Conservation (phyloP, 2,888 invertebrate species). For the Empis stercorea region DNA sequence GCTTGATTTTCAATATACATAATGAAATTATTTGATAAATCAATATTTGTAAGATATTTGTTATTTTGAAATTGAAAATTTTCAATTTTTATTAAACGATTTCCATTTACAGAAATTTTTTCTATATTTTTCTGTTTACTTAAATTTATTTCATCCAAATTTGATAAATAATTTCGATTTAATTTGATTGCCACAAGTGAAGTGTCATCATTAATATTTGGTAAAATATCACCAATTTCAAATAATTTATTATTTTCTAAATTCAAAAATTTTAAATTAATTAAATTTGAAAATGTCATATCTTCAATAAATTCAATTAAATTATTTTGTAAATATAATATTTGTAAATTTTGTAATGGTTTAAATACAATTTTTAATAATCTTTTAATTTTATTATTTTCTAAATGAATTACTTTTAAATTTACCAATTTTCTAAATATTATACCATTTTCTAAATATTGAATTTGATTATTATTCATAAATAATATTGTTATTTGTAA, state of each 20-base stretch:
- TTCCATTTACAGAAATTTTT: conserved; percentile 71
- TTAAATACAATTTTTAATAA: conserved; percentile 63
- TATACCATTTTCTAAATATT: conserved; percentile 58
- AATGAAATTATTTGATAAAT: conserved; percentile 66
- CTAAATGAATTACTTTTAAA: conserved; percentile 55
- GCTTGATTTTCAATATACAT: conserved; percentile 60
- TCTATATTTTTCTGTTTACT: conserved; percentile 62
- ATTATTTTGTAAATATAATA: conserved; percentile 72
- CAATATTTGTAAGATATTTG: conserved; percentile 57
- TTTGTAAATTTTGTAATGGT: conserved; percentile 57
- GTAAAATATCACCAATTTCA: conserved; percentile 60
- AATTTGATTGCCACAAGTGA: conserved; percentile 63
- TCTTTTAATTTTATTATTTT: conserved; percentile 61
- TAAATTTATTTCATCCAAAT: conserved; percentile 60
- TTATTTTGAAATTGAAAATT: conserved; percentile 59
- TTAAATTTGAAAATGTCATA: conserved; percentile 58
- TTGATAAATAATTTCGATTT: conserved; percentile 55
- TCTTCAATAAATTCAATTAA: conserved; percentile 59
- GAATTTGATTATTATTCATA: conserved; percentile 66
- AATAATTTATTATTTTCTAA: conserved; percentile 62
- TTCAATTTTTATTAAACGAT: conserved; percentile 54
- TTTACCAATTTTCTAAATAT: conserved; percentile 56
- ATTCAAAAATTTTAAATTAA: conserved; percentile 66
- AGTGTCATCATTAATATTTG: conserved; percentile 41
- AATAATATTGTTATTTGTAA: conserved; percentile 61